Percentiles rank a stretch among this genome's conserved stretches.
phyloP scores from a whole-genome alignment of 1,140 invertebrate genomes.

The Camponotus vicinus region DNA sequence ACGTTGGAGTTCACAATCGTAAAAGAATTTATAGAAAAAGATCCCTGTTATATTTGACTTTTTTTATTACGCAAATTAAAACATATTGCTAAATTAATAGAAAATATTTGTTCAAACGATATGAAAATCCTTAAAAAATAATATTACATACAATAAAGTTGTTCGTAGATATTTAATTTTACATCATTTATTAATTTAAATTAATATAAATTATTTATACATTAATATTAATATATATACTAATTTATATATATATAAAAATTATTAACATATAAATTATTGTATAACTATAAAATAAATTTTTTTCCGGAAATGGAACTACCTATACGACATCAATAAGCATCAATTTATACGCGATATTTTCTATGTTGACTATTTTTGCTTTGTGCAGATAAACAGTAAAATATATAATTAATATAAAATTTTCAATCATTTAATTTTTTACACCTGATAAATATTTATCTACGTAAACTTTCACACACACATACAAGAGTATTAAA shows the following conservation, averaged over 20 bases:
- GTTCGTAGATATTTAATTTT: no score
- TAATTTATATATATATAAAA: constrained; percentile 5
- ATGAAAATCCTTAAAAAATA: not conserved
- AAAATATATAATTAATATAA: constrained; percentile 38
- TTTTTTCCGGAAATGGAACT: not conserved
- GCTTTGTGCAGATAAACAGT: not conserved
- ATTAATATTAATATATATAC: not conserved
- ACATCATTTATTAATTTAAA: no score
- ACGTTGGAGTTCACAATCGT: constrained; percentile 15
- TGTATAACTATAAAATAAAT: not conserved
- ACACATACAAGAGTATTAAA: not conserved
- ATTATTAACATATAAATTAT: no score
- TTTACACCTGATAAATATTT: constrained; percentile 18
- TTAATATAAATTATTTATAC: no score
- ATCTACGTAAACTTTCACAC: not conserved
- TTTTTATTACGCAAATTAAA: not conserved
- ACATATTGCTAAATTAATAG: constrained; percentile 1
- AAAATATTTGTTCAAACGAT: not conserved
- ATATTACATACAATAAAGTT: not conserved
- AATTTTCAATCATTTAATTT: not conserved
- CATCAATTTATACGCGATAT: constrained; percentile 8
- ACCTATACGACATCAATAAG: not conserved
- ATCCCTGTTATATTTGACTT: not conserved
- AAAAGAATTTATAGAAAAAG: not conserved
- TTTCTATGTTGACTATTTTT: constrained; percentile 43